Evolutionary conservation across 2,888 invertebrate genomes (phyloP).

Genomic region (Zeuzera pyrina): DNA sequence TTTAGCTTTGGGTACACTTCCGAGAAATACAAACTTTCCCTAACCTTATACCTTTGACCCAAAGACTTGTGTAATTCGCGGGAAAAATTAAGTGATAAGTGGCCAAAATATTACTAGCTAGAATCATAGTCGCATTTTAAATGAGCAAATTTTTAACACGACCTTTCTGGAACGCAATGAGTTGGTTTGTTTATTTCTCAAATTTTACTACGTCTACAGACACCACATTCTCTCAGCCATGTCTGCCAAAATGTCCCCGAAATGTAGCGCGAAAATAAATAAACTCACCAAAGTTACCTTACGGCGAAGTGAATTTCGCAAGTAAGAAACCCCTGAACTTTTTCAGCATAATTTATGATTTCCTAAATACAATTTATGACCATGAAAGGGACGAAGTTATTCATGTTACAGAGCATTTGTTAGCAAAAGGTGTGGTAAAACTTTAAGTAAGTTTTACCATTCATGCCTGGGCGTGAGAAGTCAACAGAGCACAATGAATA

Average conservation of each 20-base stretch:
- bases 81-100: not conserved
- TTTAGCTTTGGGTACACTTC: constrained; percentile 9
- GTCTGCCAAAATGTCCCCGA: constrained; percentile 2
- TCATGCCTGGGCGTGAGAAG: too few relatives aligned
- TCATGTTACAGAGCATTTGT: constrained; percentile 2
- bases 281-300: constrained; percentile 15
- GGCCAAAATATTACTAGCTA: not conserved
- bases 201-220: too few relatives aligned
- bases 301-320: constrained; percentile 16
- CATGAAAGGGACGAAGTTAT: constrained; percentile 9
- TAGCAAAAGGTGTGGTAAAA: not conserved
- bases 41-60: constrained; percentile 1
- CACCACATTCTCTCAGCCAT: too few relatives aligned
- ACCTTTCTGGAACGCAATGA: too few relatives aligned
- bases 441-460: too few relatives aligned
- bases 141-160: not conserved
- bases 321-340: constrained; percentile 6
- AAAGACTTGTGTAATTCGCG: too few relatives aligned
- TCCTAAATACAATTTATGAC: constrained; percentile 20
- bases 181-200: not conserved
- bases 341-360: constrained; percentile 18
- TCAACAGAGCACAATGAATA: too few relatives aligned
- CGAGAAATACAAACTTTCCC: not conserved
- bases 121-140: not conserved
- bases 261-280: constrained; percentile 14